phyloP scores from a whole-genome alignment of 53 echinoderm and acorn worm species.

The Stichopus horrens region DNA sequence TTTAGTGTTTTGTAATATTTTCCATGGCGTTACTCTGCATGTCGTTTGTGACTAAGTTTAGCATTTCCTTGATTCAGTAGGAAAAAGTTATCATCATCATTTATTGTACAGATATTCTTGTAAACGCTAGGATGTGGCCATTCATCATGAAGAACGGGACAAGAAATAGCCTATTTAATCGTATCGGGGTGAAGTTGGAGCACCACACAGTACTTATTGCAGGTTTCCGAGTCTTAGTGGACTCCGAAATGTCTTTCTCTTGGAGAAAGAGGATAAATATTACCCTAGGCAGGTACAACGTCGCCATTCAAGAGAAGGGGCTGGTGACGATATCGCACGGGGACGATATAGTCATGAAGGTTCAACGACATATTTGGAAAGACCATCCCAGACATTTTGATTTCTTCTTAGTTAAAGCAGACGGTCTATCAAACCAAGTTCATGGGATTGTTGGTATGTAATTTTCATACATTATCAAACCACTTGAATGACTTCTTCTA shows the following conservation, averaged over 20 bases:
- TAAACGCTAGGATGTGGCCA: constrained; percentile 21
- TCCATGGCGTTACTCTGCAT: too few species aligned
- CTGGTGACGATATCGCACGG: constrained; percentile 24
- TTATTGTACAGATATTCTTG: constrained; percentile 29
- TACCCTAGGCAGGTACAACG: constrained; percentile 7
- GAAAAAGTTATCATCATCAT: too few species aligned
- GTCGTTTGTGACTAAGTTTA: too few species aligned
- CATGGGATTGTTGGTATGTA: constrained; percentile 78
- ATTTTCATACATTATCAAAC: not conserved
- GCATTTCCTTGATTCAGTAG: too few species aligned
- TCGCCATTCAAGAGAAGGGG: constrained; percentile 8
- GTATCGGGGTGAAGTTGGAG: constrained; percentile 19
- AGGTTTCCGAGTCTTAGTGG: not conserved
- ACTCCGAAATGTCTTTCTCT: constrained; percentile 10
- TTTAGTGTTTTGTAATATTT: too few species aligned
- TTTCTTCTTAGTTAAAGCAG: constrained; percentile 63
- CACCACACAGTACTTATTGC: constrained; percentile 12
- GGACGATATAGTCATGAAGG: constrained; percentile 14
- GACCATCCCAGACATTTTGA: constrained; percentile 52
- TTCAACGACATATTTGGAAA: constrained; percentile 30
- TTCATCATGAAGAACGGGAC: not conserved
- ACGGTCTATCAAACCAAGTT: constrained; percentile 66
- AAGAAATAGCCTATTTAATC: not conserved
- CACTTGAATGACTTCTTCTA: too few species aligned
- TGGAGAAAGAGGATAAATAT: constrained; percentile 8